These are phyloP conservation scores for Gadopsis marmoratus DNA, from an alignment of 2,797 vertebrate genomes.

Conservation along the genomic window DNA sequence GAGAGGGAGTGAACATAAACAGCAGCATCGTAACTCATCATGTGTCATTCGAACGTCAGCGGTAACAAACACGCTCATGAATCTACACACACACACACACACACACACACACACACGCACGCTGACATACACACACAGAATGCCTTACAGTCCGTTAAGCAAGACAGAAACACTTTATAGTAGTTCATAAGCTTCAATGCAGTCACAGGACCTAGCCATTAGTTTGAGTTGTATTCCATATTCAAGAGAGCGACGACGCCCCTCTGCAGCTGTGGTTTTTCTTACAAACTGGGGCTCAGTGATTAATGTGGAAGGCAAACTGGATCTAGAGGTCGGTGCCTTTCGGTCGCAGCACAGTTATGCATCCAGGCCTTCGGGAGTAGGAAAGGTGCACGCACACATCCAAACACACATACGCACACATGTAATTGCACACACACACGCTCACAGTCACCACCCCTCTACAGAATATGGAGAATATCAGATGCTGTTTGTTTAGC, in stretches of 20 bases:
- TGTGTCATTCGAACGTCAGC: conserved; percentile 43
- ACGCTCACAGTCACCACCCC: conserved; percentile 81
- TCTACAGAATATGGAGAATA: conserved; percentile 80
- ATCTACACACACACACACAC: conserved; percentile 11
- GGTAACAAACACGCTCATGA: conserved; percentile 38
- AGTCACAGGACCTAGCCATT: conserved; percentile 72
- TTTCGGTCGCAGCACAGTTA: conserved; percentile 61
- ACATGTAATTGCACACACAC: conserved; percentile 25
- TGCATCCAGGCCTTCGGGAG: conserved; percentile 58
- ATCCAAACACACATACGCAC: conserved; percentile 17
- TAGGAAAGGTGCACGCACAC: conserved; percentile 41
- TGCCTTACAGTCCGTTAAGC: conserved; percentile 76
- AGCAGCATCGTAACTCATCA: conserved; percentile 66
- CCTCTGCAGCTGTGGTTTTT: conserved; percentile 38
- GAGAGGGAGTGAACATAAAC: conserved; percentile 44
- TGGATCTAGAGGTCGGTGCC: conserved; percentile 67
- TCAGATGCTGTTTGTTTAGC: conserved; percentile 94
- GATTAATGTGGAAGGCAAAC: conserved; percentile 53
- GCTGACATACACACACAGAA: conserved; percentile 57
- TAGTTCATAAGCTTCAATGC: conserved; percentile 51
- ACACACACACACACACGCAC: conserved; percentile 39
- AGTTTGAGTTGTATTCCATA: conserved; percentile 57
- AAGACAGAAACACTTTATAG: conserved; percentile 53
- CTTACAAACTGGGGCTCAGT: conserved; percentile 45
- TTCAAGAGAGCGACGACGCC: conserved; percentile 21